Percentiles rank a stretch among this genome's conserved stretches.
These are phyloP conservation scores for Myanophis thanlyinensis DNA, from an alignment of 2,113 vertebrate species.

Conservation along the genomic window DNA sequence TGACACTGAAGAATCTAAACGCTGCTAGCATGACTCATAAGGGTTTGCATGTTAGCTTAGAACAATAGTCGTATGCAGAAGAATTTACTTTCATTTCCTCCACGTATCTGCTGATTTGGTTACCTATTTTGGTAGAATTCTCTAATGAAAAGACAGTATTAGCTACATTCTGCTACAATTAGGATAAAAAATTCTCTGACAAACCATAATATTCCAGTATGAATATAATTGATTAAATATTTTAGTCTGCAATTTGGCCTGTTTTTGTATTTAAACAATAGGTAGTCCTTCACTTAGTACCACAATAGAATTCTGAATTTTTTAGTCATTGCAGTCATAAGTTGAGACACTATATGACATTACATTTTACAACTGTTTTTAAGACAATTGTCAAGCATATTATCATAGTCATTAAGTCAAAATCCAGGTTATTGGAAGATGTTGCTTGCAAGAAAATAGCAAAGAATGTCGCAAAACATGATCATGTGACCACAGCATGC, in stretches of 20 bases:
- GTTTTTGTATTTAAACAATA: background rate
- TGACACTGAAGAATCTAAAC: background rate
- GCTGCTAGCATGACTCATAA: background rate
- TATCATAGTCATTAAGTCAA: background rate
- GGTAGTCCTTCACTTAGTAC: background rate
- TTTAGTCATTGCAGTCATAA: background rate
- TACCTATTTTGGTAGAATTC: background rate
- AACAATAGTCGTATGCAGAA: background rate
- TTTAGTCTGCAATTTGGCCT: background rate
- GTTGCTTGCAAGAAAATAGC: background rate
- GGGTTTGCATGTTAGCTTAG: too few species aligned
- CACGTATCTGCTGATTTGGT: background rate
- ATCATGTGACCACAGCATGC: background rate
- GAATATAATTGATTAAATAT: background rate
- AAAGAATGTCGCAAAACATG: background rate
- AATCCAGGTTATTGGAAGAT: background rate
- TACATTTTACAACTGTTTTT: background rate
- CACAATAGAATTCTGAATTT: background rate
- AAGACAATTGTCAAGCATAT: background rate
- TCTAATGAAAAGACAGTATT: background rate
- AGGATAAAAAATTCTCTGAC: background rate
- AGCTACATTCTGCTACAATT: background rate
- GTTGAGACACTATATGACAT: background rate
- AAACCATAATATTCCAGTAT: background rate
- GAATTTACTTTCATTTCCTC: background rate